Base-by-base conservation (phyloP, 2,797 vertebrate species). In the Cetoscarus ocellatus region DNA sequence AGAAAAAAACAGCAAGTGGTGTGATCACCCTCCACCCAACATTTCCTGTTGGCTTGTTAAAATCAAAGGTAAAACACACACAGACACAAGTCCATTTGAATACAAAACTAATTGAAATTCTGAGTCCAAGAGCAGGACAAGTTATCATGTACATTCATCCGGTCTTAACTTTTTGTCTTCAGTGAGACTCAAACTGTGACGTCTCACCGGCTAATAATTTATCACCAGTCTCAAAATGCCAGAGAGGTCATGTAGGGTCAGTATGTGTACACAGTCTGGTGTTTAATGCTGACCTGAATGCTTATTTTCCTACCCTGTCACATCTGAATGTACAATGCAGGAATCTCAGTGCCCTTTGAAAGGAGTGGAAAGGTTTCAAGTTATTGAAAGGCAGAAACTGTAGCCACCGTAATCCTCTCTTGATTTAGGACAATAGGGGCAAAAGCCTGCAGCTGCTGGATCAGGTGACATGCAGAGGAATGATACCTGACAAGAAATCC, bases 11-110 rank as follows among this genome's bases (percentile, higher is more conserved):
- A 34, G 5, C 54, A 39, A 51, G 40, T 3, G 88, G 76, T 35
- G 71, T 72, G 74, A 83, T 86, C 55, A 67, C 56, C 58, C 50
- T 78, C 38, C 73, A 85, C 60, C 49, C 61, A 14, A 35, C 79
- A 36, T 49, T 58, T 12, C 49, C 72, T 53, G 35, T 15, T 38
- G 48, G 18, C 53, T 17, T 66, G 35, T 19, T 82, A 11, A 68
- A 71, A 9, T 45, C 73, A 43, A 27, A 63, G 80, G 87, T 88
- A 86, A 70, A 42, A 49, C 44, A 8, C 36, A 13, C 10, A 14
- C 18, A 36, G 18, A 13, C 10, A 14, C 18, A 36, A 12, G 12
- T 27, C 27, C 4, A 27, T 27, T 27, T 27, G 27, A 27, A 27
- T 27, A 27, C 27, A 27, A 27, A 27, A 27, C 27, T 27, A 27